These are phyloP conservation scores for Lamprotornis superbus DNA, from an alignment of 2,113 vertebrate genomes.

Conservation along the genomic window DNA sequence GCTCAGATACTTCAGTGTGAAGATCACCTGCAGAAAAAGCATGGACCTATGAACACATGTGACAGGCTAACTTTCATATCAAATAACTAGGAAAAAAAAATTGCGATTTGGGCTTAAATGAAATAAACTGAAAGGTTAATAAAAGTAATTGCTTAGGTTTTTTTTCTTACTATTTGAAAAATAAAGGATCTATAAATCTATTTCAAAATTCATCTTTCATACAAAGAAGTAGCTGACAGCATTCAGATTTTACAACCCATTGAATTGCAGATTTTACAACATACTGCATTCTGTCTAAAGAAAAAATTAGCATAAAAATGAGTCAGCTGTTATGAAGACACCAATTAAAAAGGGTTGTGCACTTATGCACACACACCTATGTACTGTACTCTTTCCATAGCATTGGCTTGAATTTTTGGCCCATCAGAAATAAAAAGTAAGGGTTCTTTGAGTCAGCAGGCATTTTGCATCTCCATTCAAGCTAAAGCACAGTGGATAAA, in stretches of 20 bases:
- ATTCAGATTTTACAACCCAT: neutral
- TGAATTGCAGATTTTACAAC: neutral
- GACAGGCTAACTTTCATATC: neutral
- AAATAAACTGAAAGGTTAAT: neutral
- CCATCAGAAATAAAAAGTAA: neutral
- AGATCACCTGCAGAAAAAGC: neutral
- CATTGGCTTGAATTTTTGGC: neutral
- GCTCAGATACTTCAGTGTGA: neutral
- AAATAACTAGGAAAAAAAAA: neutral
- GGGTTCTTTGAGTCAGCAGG: neutral
- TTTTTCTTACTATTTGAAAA: neutral
- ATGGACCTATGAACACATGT: fast-evolving
- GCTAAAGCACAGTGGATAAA: neutral
- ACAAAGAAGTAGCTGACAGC: neutral
- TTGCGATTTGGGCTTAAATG: neutral
- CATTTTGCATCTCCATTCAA: neutral
- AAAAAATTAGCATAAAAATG: neutral
- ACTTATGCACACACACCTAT: neutral
- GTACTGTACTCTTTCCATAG: neutral
- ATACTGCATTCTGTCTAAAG: neutral
- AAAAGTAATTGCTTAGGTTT: neutral
- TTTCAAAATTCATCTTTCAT: neutral
- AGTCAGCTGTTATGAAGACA: neutral
- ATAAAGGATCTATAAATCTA: neutral
- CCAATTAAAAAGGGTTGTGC: neutral